Evolutionary conservation across 1,140 invertebrate species (phyloP), one percentile per base, ranked within the genome.

Genomic region (Mizuhopecten yessoensis): DNA sequence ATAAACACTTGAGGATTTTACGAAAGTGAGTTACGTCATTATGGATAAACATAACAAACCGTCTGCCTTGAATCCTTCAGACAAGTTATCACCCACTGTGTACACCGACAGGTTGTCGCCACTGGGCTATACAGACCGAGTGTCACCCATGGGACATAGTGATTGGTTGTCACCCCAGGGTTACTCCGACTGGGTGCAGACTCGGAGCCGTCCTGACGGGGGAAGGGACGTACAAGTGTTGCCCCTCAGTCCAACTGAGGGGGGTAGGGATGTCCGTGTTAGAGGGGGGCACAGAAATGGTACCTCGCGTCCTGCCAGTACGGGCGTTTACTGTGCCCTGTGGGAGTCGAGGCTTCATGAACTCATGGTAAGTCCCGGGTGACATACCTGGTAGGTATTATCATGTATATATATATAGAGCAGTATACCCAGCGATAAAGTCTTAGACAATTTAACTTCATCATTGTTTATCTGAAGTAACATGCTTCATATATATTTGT

Each of bases 271-370:
- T 29, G 57, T 75, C 9, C 57, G 57, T 29, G 57, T 75, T 7
- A 23, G 86, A 87, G 45, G 57, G 88, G 23, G 86, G 87, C 0
- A 88, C 5, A 90, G 92, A 20, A 94, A 94, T 91, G 93, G 93
- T 5, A 89, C 90, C 49, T 89, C 90, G 42, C 92, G 95, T 13
- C 95, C 95, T 0, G 95, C 95, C 34, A 95, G 95, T 91, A 95
- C 95, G 0, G 93, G 94, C 34, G 92, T 90, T 75, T 95, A 93
- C 93, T 92, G 93, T 92, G 94, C 94, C 75, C 89, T 93, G 34
- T 96, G 95, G 95, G 95, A 96, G 89, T 93, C 93, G 11, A 95
- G 95, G 90, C 86, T 96, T 9, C 94, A 95, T 45, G 95, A 96
- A 93, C 89, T 96, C 15, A 93, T 96, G 94, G 95, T 96, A 94